Evolutionary conservation across 2,888 invertebrate species (phyloP).

Genomic region (Odontothrips loti): DNA sequence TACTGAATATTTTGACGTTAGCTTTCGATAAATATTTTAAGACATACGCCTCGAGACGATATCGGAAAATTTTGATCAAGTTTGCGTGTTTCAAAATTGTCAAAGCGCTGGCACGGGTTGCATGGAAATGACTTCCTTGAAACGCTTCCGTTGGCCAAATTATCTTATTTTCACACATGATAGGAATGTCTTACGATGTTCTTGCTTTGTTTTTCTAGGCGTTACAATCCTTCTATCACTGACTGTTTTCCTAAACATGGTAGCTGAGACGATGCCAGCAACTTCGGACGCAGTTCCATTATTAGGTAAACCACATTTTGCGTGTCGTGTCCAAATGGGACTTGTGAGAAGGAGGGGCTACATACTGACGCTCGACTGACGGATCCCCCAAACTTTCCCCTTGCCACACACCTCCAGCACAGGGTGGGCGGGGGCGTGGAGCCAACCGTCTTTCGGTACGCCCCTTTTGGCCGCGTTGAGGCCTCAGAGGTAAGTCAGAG

Average conservation of each 20-base stretch:
- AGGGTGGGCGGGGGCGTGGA: slow-evolving; percentile 2
- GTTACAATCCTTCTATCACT: slow-evolving; percentile 95
- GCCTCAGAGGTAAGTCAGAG: neutral
- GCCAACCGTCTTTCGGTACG: neutral
- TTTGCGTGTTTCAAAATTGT: too few relatives aligned
- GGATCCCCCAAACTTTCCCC: neutral
- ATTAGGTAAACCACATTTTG: slow-evolving; percentile 55
- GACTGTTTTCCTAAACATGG: slow-evolving; percentile 97
- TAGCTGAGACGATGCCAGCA: slow-evolving; percentile 97
- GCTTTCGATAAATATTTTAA: too few relatives aligned
- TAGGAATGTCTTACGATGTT: slow-evolving; percentile 31
- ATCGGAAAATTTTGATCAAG: too few relatives aligned
- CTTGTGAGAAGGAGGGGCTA: slow-evolving; percentile 16
- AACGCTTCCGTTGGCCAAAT: too few relatives aligned
- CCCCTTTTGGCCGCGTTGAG: neutral
- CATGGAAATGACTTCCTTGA: too few relatives aligned
- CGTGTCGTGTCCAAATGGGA: slow-evolving; percentile 2
- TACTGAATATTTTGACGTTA: too few relatives aligned
- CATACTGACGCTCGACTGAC: slow-evolving; percentile 14
- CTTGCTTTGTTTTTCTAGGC: slow-evolving; percentile 57
- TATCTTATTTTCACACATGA: too few relatives aligned
- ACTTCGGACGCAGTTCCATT: slow-evolving; percentile 91
- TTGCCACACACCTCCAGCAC: slow-evolving; percentile 8
- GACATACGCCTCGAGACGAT: too few relatives aligned
- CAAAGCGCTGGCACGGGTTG: too few relatives aligned